Evolutionary conservation across 2,113 vertebrate species (phyloP), one percentile per base, ranked within the genome.

Genomic region (Myotis davidii): DNA sequence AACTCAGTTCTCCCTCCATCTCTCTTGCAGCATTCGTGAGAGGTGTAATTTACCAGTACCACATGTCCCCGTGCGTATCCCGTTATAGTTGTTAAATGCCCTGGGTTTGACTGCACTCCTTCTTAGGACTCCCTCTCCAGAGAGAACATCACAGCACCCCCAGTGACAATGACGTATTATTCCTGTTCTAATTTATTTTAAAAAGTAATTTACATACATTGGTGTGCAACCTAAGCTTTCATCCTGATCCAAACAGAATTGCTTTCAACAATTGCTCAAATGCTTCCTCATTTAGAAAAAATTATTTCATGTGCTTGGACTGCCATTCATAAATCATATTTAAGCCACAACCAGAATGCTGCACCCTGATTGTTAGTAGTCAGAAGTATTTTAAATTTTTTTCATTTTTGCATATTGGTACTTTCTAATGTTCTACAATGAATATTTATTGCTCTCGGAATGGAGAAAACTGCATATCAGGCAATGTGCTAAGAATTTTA

Each of bases 401-500:
- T 42, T 54, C 34, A 61, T 83, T 90, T 61, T 78, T 90, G 37
- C 61, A 29, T n/a, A 34, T 59, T 37, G 56, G 29, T 42, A 83
- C 64, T 91, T 65, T 88, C 56, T 52, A 83, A 86, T 70, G 67
- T 86, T 74, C 64, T 73, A 50, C 45, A 59, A 21, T 64, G 86
- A 87, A 79, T 56, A 70, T 84, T 83, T 64, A 64, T 85, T 88
- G 21, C 50, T 92, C 94, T 79, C 61, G 76, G 95, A 86, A 79
- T 42, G 56, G 14, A 81, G 3, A 89, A 67, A 45, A 42, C 37
- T 78, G 25, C 50, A 50, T 14, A 42, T 8, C 34, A 64, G 85
- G 56, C 14, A 77, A 50, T 20, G n/a, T 83, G 61, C 23, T 88
- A 72, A 65, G 65, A 93, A 42, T 72, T 88, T 65, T 64, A 65